Evolutionary conservation across 2,797 vertebrate genomes (phyloP).

Genomic region (Falco novaeseelandiae): DNA sequence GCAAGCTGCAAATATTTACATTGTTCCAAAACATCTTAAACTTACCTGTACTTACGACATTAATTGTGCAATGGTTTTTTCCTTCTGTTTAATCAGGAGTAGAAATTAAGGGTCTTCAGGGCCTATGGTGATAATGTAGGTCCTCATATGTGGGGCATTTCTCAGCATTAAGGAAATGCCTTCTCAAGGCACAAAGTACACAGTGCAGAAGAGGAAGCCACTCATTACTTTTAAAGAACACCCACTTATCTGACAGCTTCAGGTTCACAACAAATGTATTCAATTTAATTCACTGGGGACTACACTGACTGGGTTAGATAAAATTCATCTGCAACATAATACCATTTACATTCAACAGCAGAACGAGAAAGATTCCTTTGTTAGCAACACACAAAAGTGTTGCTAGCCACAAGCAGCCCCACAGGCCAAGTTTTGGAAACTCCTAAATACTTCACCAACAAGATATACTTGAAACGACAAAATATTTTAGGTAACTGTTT

Average conservation of each 20-base stretch:
- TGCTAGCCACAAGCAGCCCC: background rate
- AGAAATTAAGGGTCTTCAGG: background rate
- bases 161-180: background rate
- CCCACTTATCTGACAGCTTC: background rate
- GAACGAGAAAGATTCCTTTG: background rate
- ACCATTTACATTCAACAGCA: background rate
- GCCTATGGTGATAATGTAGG: background rate
- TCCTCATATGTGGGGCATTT: fast-evolving
- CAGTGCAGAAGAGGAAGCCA: background rate
- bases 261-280: background rate
- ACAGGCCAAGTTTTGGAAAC: background rate
- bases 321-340: background rate
- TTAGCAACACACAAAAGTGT: background rate
- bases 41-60: background rate
- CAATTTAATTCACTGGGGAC: background rate
- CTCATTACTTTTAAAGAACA: background rate
- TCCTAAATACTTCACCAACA: background rate
- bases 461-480: background rate
- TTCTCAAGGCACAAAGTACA: background rate
- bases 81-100: background rate
- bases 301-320: background rate
- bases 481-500: background rate
- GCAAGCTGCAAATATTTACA: background rate
- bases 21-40: background rate
- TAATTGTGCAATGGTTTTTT: background rate